phyloP scores from a whole-genome alignment of 2,797 vertebrate genomes.

The Poliocrania exsul region DNA sequence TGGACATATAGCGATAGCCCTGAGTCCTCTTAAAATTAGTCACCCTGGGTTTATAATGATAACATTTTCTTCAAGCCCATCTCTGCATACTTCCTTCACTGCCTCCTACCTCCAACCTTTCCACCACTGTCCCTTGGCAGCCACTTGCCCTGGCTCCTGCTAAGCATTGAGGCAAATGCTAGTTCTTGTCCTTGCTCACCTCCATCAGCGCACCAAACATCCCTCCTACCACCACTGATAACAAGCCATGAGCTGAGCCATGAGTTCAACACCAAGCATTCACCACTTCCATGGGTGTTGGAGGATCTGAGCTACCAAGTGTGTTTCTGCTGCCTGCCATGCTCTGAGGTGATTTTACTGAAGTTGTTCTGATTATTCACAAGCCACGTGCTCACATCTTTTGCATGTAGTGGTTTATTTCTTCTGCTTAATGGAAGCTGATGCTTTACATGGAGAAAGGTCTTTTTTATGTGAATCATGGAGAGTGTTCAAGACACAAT shows the following conservation, averaged over 20 bases:
- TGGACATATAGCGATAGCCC: not conserved
- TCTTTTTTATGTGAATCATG: not conserved
- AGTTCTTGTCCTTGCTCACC: not conserved
- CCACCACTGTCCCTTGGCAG: not conserved
- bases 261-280: not conserved
- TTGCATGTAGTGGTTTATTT: not conserved
- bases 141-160: not conserved
- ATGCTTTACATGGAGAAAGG: slow-evolving; percentile 13
- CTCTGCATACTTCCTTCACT: not conserved
- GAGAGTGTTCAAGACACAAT: slow-evolving; percentile 28
- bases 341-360: slow-evolving; percentile 10
- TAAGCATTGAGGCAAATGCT: not conserved
- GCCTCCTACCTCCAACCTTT: not conserved
- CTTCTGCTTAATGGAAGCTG: slow-evolving; percentile 36
- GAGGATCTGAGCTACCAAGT: not conserved
- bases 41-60: not conserved
- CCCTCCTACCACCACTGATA: not conserved
- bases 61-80: not conserved
- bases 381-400: not conserved
- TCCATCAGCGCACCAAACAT: not conserved
- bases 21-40: not conserved
- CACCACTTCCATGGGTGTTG: not conserved
- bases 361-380: slow-evolving; percentile 14
- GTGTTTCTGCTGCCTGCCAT: not conserved
- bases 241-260: not conserved